A percentile compares a stretch with the other conserved stretches of the same genome.
phyloP scores from a whole-genome alignment of 1,140 invertebrate genomes.

The Sarcophaga peregrina region DNA sequence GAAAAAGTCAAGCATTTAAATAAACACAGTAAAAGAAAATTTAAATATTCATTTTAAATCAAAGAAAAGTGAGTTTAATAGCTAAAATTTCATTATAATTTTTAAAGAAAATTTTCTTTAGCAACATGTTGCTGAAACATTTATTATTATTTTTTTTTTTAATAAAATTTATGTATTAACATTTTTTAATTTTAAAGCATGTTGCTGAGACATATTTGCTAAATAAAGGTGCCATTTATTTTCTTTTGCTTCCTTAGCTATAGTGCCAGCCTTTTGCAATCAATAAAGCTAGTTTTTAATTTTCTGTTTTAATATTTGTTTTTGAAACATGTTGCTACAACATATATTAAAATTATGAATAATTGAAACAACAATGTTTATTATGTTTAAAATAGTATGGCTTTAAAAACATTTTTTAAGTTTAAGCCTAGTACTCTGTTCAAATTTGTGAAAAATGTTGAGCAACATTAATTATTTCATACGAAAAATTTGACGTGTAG shows the following conservation, averaged over 20 bases:
- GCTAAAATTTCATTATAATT: neutral
- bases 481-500: too few relatives aligned
- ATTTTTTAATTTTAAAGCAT: neutral
- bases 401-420: neutral
- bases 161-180: neutral
- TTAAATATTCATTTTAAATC: constrained; percentile 13
- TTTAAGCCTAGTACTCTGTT: too few relatives aligned
- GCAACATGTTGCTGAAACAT: constrained; percentile 1
- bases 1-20: neutral
- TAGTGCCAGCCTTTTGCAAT: too few relatives aligned
- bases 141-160: neutral
- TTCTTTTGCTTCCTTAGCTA: too few relatives aligned
- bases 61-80: neutral
- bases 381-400: neutral
- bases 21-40: neutral
- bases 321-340: constrained; percentile 13
- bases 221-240: too few relatives aligned
- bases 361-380: too few relatives aligned
- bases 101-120: neutral
- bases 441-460: too few relatives aligned
- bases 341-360: neutral
- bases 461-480: too few relatives aligned
- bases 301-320: neutral
- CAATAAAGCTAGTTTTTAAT: too few relatives aligned
- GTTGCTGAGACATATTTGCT: constrained; percentile 27